Evolutionary conservation across 2,797 vertebrate genomes (phyloP), one percentile per base, ranked within the genome.

Genomic region (Alectoris magna): DNA sequence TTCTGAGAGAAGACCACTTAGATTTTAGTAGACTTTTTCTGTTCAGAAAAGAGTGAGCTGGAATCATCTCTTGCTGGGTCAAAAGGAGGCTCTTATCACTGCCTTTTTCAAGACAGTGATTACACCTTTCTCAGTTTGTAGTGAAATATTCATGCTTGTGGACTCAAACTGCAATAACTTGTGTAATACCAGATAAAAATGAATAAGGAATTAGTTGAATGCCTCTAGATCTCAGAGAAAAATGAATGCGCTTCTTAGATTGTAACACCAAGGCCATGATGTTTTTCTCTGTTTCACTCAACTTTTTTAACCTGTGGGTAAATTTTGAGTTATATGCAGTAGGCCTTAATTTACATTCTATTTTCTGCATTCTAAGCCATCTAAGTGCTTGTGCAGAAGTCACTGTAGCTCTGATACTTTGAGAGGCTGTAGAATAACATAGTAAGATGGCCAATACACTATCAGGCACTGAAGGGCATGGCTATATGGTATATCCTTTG

Each of bases 391-490:
- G 29, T 18, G 66, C 34, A 63, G 69, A 76, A 76, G 79, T 63
- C 27, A 41, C 16, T 23, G 44, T 53, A 67, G 10, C 23, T 73
- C 34, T 51, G 27, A 70, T 59, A 64, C 21, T 46, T 63, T 0
- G 0, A 3, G 34, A 24, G 2, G 2, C 3, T 60, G 15, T 22
- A 44, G 36, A 68, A 4, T 15, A 51, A 29, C 17, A 44, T 6
- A 69, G 22, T 14, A 16, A 36, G 23, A 26, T 17, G 27, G 16
- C 8, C 24, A 44, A 11, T 12, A 8, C 15, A 56, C 29, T n/a
- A 2, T 24, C 17, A 77, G 62, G 18, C 23, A 68, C n/a, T 17
- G 7, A 68, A 83, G 21, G 36, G 49, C n/a, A 74, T 0, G 2
- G 18, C 31, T 53, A 2, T 16, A 21, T 27, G 38, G 14, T 48